Percentiles rank a stretch among this genome's conserved stretches.
Evolutionary conservation across 2,888 invertebrate genomes (phyloP).

Genomic region (Ariolimax columbianus): DNA sequence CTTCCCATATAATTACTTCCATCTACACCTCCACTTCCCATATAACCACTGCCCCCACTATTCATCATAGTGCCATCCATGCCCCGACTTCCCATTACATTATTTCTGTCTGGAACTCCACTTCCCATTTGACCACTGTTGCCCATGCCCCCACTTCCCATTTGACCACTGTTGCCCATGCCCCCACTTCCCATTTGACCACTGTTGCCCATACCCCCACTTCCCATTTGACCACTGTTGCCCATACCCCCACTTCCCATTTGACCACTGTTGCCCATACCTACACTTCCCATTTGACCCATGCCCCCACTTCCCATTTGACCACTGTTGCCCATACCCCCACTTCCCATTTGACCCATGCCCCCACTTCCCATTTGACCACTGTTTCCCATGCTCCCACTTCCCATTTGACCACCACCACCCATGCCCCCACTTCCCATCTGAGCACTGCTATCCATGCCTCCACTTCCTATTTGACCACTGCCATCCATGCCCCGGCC

Average conservation of each 20-base stretch:
- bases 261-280: neutral
- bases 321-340: neutral
- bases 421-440: neutral
- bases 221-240: neutral
- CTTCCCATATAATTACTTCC: neutral
- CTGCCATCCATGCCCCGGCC: constrained; percentile 1
- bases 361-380: neutral
- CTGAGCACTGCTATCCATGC: neutral
- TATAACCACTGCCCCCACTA: neutral
- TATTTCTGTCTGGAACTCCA: no score
- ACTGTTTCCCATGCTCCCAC: neutral
- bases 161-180: neutral
- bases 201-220: constrained; percentile 4
- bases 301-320: neutral
- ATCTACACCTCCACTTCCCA: neutral
- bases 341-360: neutral
- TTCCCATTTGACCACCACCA: neutral
- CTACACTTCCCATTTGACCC: neutral
- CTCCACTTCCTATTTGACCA: constrained; percentile 1
- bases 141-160: neutral
- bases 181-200: neutral
- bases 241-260: no score
- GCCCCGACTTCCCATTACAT: neutral
- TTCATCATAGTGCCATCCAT: no score
- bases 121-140: neutral